Base-by-base conservation (phyloP, 2,797 vertebrate genomes). In the Gephyroberyx darwinii region DNA sequence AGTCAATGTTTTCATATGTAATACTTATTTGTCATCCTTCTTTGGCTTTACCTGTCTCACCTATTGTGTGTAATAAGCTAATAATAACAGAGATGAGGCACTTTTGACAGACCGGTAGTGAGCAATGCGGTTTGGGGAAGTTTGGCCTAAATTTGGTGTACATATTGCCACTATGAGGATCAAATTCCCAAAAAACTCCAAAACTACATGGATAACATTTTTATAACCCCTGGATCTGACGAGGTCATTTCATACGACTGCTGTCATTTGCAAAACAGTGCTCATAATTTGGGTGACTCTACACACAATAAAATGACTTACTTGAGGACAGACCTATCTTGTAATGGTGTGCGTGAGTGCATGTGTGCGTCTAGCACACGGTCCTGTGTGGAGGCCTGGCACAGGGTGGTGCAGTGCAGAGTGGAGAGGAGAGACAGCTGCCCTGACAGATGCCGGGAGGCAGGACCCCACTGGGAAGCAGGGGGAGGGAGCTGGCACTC, bases 381-480 rank as follows among this genome's bases (percentile, higher is more conserved):
- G 85, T 90, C 83, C 88, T 89, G 90, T 81, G 89, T 84, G 86
- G 84, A 93, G 91, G 92, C 92, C 92, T 90, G 91, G 92, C 91
- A 86, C 88, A 84, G 91, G 84, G 83, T 91, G 92, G 89, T 81
- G 93, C 91, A 89, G 88, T 89, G 91, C 87, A 91, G 91, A 91
- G 88, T 85, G 90, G 90, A 88, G 91, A 91, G 90, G 87, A 91
- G 89, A 90, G 92, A 93, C 93, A 94, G 93, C 93, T 94, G 93
- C 92, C 93, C 93, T 93, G 93, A 94, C 93, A 94, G 93, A 94
- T 94, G 93, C 92, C 90, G 92, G 93, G 94, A 95, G 93, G 93
- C 93, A 94, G 93, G 92, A 94, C 93, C 93, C 93, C 93, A 94
- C 94, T 93, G 91, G 94, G 94, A 93, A 93, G 90, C 90, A 88